Base-by-base conservation (phyloP, 2,797 vertebrate species). In the Danio kyathit region DNA sequence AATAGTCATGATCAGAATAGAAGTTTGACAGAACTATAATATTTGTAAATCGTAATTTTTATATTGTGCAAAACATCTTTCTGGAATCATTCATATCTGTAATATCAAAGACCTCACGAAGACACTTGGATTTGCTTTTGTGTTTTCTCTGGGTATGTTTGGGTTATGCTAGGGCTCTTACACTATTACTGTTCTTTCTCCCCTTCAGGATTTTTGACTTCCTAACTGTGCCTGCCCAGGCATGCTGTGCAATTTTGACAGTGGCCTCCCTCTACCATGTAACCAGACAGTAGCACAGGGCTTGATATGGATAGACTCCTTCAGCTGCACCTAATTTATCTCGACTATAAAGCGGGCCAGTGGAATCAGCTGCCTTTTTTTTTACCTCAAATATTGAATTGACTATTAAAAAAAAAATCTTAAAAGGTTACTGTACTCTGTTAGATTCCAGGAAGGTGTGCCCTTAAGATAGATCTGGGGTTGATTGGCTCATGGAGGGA, bases 131-230 rank as follows among this genome's bases (percentile, higher is more conserved):
- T 48, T 59, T 74, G 56, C 43, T 48, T 0, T 49, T 60, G 48
- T 74, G 43, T 61, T 74, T 64, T 64, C 59, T 52, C 46, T 70
- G 89, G 88, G 85, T 90, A 85, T 90, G 79, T 92, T 88, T 93
- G 76, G 74, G 79, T 86, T 83, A 88, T 92, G 89, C 83, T 83
- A 86, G 89, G 84, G 84, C 88, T 69, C 88, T 93, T 90, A 94
- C 90, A 87, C 46, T 92, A 83, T 93, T 86, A 88, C 91, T 93
- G 89, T 93, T 93, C 86, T 93, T 91, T 94, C 90, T 93, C 92
- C 80, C 80, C 86, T 70, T 91, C 91, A 93, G 92, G 93, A 90
- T 92, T 91, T 92, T 92, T 91, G 93, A 91, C 90, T 76, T 84
- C 78, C 83, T 78, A 90, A 89, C 90, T 82, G 91, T 82, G 91